Conservation (phyloP, 2,888 invertebrate genomes). For the Drosophila fungiperda region DNA sequence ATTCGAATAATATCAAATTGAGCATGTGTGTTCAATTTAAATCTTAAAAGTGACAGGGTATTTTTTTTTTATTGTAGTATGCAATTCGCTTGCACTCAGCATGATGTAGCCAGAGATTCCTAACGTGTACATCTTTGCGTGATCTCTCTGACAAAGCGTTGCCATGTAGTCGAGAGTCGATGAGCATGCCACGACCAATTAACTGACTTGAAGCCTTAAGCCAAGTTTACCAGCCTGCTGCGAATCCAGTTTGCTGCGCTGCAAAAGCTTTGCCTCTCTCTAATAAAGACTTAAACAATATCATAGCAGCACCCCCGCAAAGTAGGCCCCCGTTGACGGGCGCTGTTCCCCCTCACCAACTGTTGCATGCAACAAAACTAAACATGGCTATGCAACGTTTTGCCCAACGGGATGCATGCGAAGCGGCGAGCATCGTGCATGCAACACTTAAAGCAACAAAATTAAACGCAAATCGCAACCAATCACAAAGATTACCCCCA, state of each 20-base stretch:
- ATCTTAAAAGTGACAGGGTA: slow-evolving; percentile 5
- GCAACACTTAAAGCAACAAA: slow-evolving; percentile 73
- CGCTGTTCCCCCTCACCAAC: slow-evolving; percentile 1
- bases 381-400: slow-evolving; percentile 62
- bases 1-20: slow-evolving; percentile 21
- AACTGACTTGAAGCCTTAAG: slow-evolving; percentile 62
- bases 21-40: slow-evolving; percentile 7
- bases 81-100: slow-evolving; percentile 14
- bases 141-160: slow-evolving; percentile 48
- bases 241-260: slow-evolving; percentile 52
- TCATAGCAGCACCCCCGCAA: slow-evolving; percentile 69
- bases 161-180: slow-evolving; percentile 35
- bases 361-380: slow-evolving; percentile 38
- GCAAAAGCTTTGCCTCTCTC: slow-evolving; percentile 49
- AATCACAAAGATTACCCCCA: slow-evolving; percentile 76
- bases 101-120: slow-evolving; percentile 17
- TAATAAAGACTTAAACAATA: slow-evolving; percentile 70
- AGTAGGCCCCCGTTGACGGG: slow-evolving; percentile 40
- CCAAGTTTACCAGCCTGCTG: slow-evolving; percentile 42
- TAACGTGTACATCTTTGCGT: slow-evolving; percentile 37
- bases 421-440: slow-evolving; percentile 63
- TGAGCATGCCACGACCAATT: slow-evolving; percentile 73
- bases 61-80: not conserved
- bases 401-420: slow-evolving; percentile 75
- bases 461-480: slow-evolving; percentile 79